Base-by-base conservation (phyloP, 2,797 vertebrate genomes). In the Chelon auratus region DNA sequence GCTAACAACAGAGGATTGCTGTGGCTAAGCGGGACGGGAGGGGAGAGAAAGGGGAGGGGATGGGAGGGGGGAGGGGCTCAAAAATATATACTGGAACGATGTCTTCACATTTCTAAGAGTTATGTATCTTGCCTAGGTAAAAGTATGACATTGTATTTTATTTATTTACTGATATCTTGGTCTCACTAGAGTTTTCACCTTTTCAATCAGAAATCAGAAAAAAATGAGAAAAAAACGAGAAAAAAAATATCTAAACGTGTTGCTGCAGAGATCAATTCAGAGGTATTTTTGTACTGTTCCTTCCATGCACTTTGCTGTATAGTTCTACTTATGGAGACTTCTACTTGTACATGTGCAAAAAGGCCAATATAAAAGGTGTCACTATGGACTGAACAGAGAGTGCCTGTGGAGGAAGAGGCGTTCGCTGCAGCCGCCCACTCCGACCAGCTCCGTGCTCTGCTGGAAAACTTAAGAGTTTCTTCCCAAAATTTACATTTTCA, bases 271-370 rank as follows among this genome's bases (percentile, higher is more conserved):
- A 88, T 85, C 68, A 85, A 79, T 87, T 81, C 85, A 87, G 91
- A 92, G 81, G 83, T 93, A 92, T 93, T 94, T 94, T 93, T 93
- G 48, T 93, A 93, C 88, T 82, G 60, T 90, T 91, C 78, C 86
- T 85, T 92, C 88, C 85, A 85, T 85, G 91, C 91, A 93, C 89
- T 93, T 92, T 92, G 87, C 88, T 90, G 90, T 91, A 86, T 86
- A 91, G 73, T 80, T 90, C 82, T 85, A 87, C 87, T 90, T 88
- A 80, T 85, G 73, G 84, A 91, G 82, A 89, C 87, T 90, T 91
- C 76, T 86, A 80, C 84, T 88, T 88, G 82, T 91, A 81, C 76
- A 55, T 69, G 86, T 88, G 77, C 83, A 87, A 92, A 90, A 82
- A 86, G 85, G 88, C 81, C 77, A 68, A 87, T 73, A 70, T 78